These are phyloP conservation scores for Procambarus virginalis DNA, from an alignment of 1,140 invertebrate genomes.

Conservation along the genomic window DNA sequence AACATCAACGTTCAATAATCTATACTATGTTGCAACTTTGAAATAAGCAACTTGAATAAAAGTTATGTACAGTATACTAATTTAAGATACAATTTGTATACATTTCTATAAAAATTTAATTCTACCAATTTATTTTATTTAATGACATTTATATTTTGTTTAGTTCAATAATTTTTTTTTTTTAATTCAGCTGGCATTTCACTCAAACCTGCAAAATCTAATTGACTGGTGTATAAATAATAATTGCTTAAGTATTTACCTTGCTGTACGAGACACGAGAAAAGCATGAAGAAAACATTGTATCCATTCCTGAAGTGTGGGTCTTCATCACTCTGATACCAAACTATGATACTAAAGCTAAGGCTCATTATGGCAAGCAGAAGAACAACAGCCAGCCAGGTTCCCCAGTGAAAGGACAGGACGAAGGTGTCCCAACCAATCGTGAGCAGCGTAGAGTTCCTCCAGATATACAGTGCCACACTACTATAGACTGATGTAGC, in stretches of 20 bases:
- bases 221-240: no score
- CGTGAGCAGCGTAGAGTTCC: slow-evolving; percentile 23
- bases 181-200: no score
- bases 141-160: no score
- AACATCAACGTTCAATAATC: no score
- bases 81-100: no score
- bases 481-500: slow-evolving; percentile 18
- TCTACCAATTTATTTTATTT: no score
- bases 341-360: slow-evolving; percentile 36
- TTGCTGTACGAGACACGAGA: slow-evolving; percentile 54
- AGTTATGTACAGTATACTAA: no score
- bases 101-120: no score
- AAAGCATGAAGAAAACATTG: slow-evolving; percentile 35
- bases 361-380: slow-evolving; percentile 12
- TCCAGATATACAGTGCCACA: slow-evolving; percentile 3
- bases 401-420: slow-evolving; percentile 47
- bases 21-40: no score
- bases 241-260: background rate
- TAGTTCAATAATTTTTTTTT: no score
- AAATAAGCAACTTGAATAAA: no score
- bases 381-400: slow-evolving; percentile 26
- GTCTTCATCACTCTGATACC: slow-evolving; percentile 19
- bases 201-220: no score
- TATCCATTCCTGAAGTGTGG: slow-evolving; percentile 23
- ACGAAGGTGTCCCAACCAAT: slow-evolving; percentile 52